phyloP scores from a whole-genome alignment of 1,140 invertebrate species.

The Mercenaria mercenaria region DNA sequence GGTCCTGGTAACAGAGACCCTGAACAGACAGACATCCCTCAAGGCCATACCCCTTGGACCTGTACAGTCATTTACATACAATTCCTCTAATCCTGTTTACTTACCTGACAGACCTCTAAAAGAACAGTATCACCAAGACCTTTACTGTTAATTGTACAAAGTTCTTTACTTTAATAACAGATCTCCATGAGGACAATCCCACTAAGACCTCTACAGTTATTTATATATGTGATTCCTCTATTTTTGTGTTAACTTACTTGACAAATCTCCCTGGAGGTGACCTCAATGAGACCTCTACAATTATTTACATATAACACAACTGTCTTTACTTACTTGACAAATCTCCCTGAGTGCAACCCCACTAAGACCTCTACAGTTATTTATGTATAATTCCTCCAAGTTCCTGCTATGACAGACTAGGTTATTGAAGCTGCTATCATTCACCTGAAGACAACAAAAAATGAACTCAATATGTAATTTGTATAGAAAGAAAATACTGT shows the following conservation, averaged over 20 bases:
- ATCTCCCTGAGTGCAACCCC: background rate
- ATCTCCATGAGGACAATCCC: too few relatives aligned
- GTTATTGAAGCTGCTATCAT: slow-evolving; percentile 26
- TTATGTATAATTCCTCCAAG: slow-evolving; percentile 43
- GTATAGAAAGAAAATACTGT: too few relatives aligned
- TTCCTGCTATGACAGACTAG: slow-evolving; percentile 23
- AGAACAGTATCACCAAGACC: background rate
- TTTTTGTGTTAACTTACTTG: background rate
- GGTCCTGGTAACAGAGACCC: too few relatives aligned
- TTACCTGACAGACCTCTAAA: background rate
- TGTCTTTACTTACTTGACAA: slow-evolving; percentile 37
- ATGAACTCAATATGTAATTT: too few relatives aligned
- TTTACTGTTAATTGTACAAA: background rate
- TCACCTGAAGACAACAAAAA: slow-evolving; percentile 18
- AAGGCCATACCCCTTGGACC: too few relatives aligned
- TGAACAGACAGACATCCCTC: slow-evolving; percentile 9
- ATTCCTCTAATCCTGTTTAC: too few relatives aligned
- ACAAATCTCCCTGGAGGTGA: background rate
- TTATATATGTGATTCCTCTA: too few relatives aligned
- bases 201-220: too few relatives aligned
- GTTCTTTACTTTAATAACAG: slow-evolving; percentile 19
- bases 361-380: slow-evolving; percentile 12
- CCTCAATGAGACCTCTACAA: too few relatives aligned
- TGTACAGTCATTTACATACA: too few relatives aligned
- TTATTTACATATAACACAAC: background rate